Base-by-base conservation (phyloP, 2,888 invertebrate species). In the Nebria salina region DNA sequence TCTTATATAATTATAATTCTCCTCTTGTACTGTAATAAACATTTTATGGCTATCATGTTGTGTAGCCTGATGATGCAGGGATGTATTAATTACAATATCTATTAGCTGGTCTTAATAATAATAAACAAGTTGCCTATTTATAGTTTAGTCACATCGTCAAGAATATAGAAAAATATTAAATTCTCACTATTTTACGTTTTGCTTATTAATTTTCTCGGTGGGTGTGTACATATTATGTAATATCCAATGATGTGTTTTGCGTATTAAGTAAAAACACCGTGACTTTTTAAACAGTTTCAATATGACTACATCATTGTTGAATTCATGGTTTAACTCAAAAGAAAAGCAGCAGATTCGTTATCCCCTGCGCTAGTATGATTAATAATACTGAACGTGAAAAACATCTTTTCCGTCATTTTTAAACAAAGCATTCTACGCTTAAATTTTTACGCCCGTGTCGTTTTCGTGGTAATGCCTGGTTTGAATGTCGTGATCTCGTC, bases 11-110 rank as follows among this genome's bases (percentile, higher is more conserved):
- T 70, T 70, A 70, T 70, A 26, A 70, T 15, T 70, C 20, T 70
- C n/a, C 34, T 15, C 70, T 54, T 25, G 26, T 25, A 15, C 26
- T 26, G 70, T 70, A 70, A 70, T 70, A 70, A 70, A 70, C 70
- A 70, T 70, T 70, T 70, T 70, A 70, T 34, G 70, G 15, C 70
- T 11, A 70, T 70, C 25, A 70, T 70, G 13, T 20, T 11, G 34
- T 8, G 11, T 70, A 15, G 26, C 68, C 70, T 34, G 25, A 70
- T 70, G 25, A 26, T 13, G 26, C 70, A 54, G 70, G 70, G 70
- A 70, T 70, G 70, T 70, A 70, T 70, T 70, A 70, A 70, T 70
- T 70, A 70, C 70, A 70, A 70, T 15, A 26, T 70, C 70, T 70
- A 70, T 70, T 70, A 20, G 34, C 70, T 25, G 70, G 26, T 70